phyloP scores from a whole-genome alignment of 1,140 invertebrate genomes.

The Rhagoletis pomonella region DNA sequence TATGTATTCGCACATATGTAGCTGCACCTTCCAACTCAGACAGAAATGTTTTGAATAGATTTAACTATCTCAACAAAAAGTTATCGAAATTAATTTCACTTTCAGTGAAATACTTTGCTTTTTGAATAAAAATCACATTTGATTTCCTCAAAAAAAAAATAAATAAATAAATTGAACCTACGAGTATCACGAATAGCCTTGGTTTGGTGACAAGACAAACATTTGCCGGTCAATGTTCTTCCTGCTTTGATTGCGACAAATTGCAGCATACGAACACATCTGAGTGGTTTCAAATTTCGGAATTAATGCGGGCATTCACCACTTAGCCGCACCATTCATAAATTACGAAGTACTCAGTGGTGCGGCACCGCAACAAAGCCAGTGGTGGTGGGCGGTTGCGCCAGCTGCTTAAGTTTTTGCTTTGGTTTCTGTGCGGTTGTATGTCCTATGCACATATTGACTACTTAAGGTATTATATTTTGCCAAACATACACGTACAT shows the following conservation, averaged over 20 bases:
- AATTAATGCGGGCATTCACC: background rate
- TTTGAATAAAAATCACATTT: no score
- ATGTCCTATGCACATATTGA: background rate
- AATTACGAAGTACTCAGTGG: slow-evolving; percentile 14
- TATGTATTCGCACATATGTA: no score
- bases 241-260: slow-evolving; percentile 31
- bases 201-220: background rate
- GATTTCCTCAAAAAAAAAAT: no score
- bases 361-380: background rate
- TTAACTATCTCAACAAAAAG: no score
- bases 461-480: slow-evolving; percentile 21
- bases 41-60: no score
- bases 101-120: no score
- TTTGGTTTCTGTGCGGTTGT: background rate
- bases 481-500: background rate
- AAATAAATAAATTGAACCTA: no score
- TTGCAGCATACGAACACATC: background rate
- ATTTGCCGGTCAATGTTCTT: slow-evolving; percentile 20
- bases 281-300: slow-evolving; percentile 16
- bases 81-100: no score
- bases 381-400: background rate
- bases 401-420: background rate
- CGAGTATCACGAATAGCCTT: background rate
- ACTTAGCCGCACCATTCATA: background rate
- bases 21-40: no score